These are phyloP conservation scores for Minunthozetes semirufus DNA, from an alignment of 2,888 invertebrate species.

Conservation along the genomic window DNA sequence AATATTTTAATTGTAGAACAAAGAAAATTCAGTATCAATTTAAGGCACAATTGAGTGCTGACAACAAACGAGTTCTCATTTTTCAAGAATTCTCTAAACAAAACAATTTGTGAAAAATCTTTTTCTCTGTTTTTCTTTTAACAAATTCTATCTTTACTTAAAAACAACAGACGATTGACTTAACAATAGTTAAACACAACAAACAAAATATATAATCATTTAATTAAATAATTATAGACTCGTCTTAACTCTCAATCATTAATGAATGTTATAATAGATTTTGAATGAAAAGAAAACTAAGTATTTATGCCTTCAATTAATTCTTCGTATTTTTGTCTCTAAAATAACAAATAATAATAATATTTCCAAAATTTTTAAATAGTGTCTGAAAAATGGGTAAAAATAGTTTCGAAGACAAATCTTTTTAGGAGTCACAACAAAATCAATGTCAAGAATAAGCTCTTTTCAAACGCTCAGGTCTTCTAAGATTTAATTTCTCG, in stretches of 20 bases:
- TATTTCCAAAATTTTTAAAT: not conserved
- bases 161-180: too few relatives aligned
- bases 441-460: too few relatives aligned
- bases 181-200: too few relatives aligned
- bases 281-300: not conserved
- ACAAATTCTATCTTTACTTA: too few relatives aligned
- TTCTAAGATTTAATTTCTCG: not conserved
- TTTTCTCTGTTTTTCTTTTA: too few relatives aligned
- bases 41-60: too few relatives aligned
- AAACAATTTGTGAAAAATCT: too few relatives aligned
- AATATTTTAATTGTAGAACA: not conserved
- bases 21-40: not conserved
- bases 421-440: not conserved
- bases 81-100: not conserved
- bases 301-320: slow-evolving; percentile 9
- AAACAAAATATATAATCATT: too few relatives aligned
- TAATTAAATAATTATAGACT: too few relatives aligned
- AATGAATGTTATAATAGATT: slow-evolving; percentile 1
- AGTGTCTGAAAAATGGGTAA: not conserved
- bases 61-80: not conserved
- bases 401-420: not conserved
- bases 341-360: not conserved
- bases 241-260: not conserved
- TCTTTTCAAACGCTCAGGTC: not conserved
- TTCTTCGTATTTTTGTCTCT: slow-evolving; percentile 5